Percentiles rank a stretch among this genome's conserved stretches.
Conservation (phyloP, 1,140 invertebrate species). For the Acromyrmex charruanus region DNA sequence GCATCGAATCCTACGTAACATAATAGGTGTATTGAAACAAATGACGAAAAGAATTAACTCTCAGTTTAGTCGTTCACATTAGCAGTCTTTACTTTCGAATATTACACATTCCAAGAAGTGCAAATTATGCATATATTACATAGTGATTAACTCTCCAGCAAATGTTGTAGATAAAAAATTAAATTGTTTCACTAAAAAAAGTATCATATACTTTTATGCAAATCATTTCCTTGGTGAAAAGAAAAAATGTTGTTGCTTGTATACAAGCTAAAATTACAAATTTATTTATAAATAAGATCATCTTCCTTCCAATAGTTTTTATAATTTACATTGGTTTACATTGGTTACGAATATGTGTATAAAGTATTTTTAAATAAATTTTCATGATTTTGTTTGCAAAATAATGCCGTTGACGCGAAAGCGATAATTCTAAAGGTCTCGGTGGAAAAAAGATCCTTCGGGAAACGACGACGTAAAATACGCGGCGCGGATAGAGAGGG, state of each 20-base stretch:
- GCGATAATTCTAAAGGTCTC: conserved; percentile 45
- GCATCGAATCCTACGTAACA: conserved; percentile 23
- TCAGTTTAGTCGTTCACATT: conserved; percentile 49
- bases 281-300: neutral
- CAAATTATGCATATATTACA: neutral
- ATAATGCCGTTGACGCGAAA: conserved; percentile 4
- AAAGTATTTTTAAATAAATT: neutral
- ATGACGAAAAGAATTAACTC: conserved; percentile 32
- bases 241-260: neutral
- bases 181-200: neutral
- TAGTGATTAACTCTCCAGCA: conserved; percentile 1
- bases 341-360: neutral
- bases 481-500: conserved; percentile 58
- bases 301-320: neutral
- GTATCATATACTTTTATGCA: neutral
- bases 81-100: conserved; percentile 57
- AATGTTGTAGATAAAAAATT: conserved; percentile 38
- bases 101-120: neutral
- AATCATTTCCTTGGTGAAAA: conserved; percentile 3
- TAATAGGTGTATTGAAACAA: conserved; percentile 34
- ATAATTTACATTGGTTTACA: neutral
- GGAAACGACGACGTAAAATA: conserved; percentile 50
- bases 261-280: neutral
- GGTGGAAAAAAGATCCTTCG: conserved; percentile 42
- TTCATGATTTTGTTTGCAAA: conserved; percentile 31